phyloP scores from a whole-genome alignment of 2,797 vertebrate species.

The Menidia menidia region DNA sequence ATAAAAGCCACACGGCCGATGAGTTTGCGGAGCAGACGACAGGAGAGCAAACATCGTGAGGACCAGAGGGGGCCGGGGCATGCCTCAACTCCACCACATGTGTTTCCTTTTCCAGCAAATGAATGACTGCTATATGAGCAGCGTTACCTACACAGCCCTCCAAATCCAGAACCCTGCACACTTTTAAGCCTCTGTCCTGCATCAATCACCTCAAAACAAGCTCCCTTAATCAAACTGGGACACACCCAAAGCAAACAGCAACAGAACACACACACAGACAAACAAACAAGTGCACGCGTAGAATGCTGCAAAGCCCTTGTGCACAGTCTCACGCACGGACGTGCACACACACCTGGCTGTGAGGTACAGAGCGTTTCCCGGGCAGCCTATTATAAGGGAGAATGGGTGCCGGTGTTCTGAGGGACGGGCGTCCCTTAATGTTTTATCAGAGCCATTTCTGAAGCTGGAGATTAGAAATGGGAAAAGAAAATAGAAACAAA shows the following conservation, averaged over 20 bases:
- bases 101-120: conserved; percentile 59
- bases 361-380: conserved; percentile 31
- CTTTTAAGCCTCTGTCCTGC: conserved; percentile 74
- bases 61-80: conserved; percentile 22
- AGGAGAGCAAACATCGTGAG: conserved; percentile 33
- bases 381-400: conserved; percentile 39
- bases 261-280: conserved; percentile 22
- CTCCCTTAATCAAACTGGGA: conserved; percentile 49
- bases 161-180: conserved; percentile 56
- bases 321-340: conserved; percentile 12
- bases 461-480: conserved; percentile 15
- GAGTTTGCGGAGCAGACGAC: conserved; percentile 11
- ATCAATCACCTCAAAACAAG: conserved; percentile 73
- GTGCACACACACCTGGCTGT: conserved; percentile 44
- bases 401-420: conserved; percentile 47
- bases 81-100: conserved; percentile 38
- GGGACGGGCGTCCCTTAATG: conserved; percentile 23
- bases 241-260: conserved; percentile 73
- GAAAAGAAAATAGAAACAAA: conserved; percentile 18
- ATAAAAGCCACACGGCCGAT: conserved; percentile 27
- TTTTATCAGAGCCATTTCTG: conserved; percentile 24
- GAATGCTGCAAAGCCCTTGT: conserved; percentile 23
- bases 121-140: conserved; percentile 74
- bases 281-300: neutral
- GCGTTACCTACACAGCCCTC: conserved; percentile 75